Evolutionary conservation across 2,113 vertebrate species (phyloP).

Genomic region (Aptenodytes patagonicus): DNA sequence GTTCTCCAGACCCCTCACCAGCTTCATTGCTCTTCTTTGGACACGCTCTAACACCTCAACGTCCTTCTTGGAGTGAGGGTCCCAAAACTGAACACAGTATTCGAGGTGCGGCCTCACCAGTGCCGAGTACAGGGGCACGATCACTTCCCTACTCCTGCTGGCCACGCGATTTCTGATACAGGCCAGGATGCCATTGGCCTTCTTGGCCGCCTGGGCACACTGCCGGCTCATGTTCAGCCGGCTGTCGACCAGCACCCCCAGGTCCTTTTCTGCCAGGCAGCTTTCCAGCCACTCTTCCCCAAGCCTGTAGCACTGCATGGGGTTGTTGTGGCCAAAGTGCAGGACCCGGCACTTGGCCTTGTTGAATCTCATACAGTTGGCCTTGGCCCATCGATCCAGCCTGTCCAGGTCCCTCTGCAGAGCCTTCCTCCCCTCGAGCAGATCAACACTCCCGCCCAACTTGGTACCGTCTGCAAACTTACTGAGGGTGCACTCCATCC

Average conservation of each 20-base stretch:
- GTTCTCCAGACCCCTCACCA: no score
- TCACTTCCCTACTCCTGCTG: no score
- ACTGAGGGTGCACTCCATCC: background rate
- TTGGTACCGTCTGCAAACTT: background rate
- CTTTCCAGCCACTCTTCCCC: background rate
- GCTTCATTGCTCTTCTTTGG: no score
- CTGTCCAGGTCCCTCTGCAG: background rate
- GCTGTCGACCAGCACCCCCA: fast-evolving
- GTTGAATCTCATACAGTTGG: no score
- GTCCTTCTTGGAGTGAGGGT: no score
- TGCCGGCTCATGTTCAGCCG: background rate
- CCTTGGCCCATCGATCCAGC: fast-evolving
- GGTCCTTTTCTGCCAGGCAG: background rate
- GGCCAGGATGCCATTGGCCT: background rate
- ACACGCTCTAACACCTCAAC: no score
- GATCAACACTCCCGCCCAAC: background rate
- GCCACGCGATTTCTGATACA: background rate
- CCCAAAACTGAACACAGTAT: no score
- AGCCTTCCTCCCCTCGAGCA: background rate
- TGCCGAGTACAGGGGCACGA: no score
- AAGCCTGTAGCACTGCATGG: background rate
- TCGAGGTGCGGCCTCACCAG: no score
- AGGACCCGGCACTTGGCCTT: background rate
- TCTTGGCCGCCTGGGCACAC: background rate
- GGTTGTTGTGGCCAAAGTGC: background rate